Evolutionary conservation across 2,113 vertebrate species (phyloP), one percentile per base, ranked within the genome.

Genomic region (Octodon degus): DNA sequence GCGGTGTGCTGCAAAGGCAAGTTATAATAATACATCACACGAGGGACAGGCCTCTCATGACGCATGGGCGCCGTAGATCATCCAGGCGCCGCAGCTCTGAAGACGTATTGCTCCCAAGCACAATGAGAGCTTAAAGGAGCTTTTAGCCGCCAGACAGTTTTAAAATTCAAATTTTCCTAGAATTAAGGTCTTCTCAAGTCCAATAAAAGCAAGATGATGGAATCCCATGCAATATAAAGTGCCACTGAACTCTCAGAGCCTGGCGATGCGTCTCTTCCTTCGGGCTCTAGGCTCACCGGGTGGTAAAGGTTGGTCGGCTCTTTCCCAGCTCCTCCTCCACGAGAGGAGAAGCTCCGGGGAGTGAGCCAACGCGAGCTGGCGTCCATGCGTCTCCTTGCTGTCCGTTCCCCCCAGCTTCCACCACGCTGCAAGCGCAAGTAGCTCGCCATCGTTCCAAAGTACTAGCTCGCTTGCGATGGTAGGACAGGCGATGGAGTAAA

Each of bases 1-100:
- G 98, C 67, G 37, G 97, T 95, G 97, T 95, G 96, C 93, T 97
- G 98, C 97, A 94, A 74, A 94, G 94, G 96, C 95, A 97, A 97
- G 97, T 97, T 98, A 97, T 97, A 98, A 96, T 98, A 98, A 98
- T 98, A 97, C 34, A 98, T 98, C 98, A 98, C 58, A 55, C 98
- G 91, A 95, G 85, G 10, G 16, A 97, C 94, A 97, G 97, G 96
- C 96, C 86, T 97, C 55, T 82, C 81, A 55, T 98, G 98, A 98
- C 97, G 60, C 97, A 98, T 97, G 97, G 98, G 96, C 25, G 53
- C 97, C 88, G 96, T 98, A 96, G 90, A 98, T 98, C 98, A 98
- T 98, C 94, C 95, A 63, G 98, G 97, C 97, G 94, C 98, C 97
- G 86, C 0, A 8, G 95, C 96, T 96, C 4, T 9, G 58, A 96